phyloP scores from a whole-genome alignment of 1,140 invertebrate species.

The Drosophila triauraria region DNA sequence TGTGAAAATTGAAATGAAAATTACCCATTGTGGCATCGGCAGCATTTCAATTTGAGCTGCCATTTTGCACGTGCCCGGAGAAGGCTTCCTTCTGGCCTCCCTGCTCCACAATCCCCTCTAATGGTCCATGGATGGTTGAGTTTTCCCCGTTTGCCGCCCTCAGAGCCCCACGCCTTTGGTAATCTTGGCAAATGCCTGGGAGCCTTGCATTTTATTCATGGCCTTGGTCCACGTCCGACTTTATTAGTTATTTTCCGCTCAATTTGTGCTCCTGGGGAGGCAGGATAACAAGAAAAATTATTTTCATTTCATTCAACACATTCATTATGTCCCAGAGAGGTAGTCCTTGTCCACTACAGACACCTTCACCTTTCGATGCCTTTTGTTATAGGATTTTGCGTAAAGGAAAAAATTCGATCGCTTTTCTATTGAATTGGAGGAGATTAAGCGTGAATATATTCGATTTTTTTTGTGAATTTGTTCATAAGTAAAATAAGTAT shows the following conservation, averaged over 20 bases:
- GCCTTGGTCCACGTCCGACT: slow-evolving; percentile 73
- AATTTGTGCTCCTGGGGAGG: slow-evolving; percentile 74
- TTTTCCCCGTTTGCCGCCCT: slow-evolving; percentile 24
- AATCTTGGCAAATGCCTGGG: slow-evolving; percentile 50
- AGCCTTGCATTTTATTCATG: slow-evolving; percentile 73
- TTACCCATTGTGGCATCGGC: slow-evolving; percentile 82
- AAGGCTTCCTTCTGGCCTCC: slow-evolving; percentile 21
- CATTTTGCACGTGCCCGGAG: slow-evolving; percentile 76
- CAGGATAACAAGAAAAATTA: slow-evolving; percentile 85
- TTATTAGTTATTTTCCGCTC: slow-evolving; percentile 85
- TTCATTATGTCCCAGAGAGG: slow-evolving; percentile 57
- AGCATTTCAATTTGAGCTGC: slow-evolving; percentile 76
- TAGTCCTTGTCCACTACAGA: slow-evolving; percentile 4
- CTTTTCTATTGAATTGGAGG: neutral
- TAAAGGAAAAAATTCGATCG: slow-evolving; percentile 11
- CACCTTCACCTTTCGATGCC: slow-evolving; percentile 9
- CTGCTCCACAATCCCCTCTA: slow-evolving; percentile 5
- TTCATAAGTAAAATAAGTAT: neutral
- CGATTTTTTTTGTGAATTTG: neutral
- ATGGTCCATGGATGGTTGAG: slow-evolving; percentile 47
- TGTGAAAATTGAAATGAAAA: slow-evolving; percentile 85
- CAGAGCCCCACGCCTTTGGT: slow-evolving; percentile 9
- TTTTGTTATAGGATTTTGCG: slow-evolving; percentile 1
- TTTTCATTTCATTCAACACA: slow-evolving; percentile 84
- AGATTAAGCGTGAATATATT: neutral